Base-by-base conservation (phyloP, 1,140 invertebrate species). In the Cotesia typhae region DNA sequence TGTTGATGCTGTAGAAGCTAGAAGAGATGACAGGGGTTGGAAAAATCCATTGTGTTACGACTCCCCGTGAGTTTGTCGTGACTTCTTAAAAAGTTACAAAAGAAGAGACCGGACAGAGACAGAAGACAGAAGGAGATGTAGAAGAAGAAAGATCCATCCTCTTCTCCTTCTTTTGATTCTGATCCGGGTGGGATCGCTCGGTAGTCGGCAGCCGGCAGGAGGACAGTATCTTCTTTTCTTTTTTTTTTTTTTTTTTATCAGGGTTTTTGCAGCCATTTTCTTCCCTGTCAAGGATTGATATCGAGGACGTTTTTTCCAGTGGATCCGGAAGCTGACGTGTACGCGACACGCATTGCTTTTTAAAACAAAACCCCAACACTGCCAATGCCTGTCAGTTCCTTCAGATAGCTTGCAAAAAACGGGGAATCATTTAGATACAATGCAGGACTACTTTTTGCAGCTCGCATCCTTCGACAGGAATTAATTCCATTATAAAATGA, bases 11-110 rank as follows among this genome's bases (percentile, higher is more conserved):
- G 75, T 74, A 73, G 72, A 66, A 63, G 67, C 59, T 73, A 66
- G 75, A 72, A 76, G 72, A 68, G 64, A 73, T 70, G 28, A 38
- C 41, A 66, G 35, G 65, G 52, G 70, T 75, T 63, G 72, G 73
- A 71, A 79, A 74, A 75, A 78, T 74, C 77, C 79, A 79, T 80
- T 80, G 77, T 80, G 75, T 69, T 67, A 77, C 41, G 77, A 60
- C 75, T 73, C 75, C 65, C 70, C 38, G 14, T 68, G 68, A 77
- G 75, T 80, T 77, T 76, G 74, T 74, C 75, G 72, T 73, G 72
- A 74, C 68, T 75, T 78, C 74, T 77, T 77, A 74, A 71, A 74
- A 71, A 75, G 74, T 76, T 66, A 74, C 76, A 75, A 74, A 74
- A 70, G 70, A 74, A 65, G 70, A 66, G 38, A 57, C 35, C 47